These are phyloP conservation scores for Epizoanthus stellaris DNA, from an alignment of 92 coral and sea anemone species.

Conservation along the genomic window DNA sequence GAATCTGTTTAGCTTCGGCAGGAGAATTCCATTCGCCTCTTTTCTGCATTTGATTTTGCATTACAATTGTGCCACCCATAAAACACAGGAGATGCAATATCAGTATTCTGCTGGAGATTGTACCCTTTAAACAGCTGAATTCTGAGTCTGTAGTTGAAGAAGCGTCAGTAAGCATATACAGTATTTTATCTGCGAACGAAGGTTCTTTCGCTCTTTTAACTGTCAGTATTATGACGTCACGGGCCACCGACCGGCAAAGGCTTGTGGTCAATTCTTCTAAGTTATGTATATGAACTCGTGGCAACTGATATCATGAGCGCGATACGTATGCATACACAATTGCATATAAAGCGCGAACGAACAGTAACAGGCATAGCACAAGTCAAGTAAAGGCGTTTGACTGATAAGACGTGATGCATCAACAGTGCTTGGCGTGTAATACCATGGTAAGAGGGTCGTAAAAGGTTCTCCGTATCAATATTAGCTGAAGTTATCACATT, in stretches of 20 bases:
- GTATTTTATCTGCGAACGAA: neutral
- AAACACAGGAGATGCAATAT: neutral
- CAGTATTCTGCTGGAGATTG: neutral
- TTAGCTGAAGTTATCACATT: neutral
- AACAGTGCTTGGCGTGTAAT: conserved; percentile 40
- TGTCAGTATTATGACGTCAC: conserved; percentile 38
- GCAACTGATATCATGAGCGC: neutral
- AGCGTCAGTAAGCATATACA: neutral
- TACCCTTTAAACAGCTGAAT: neutral
- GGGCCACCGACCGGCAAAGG: conserved; percentile 21
- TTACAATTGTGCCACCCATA: neutral
- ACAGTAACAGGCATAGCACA: neutral
- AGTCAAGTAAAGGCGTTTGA: conserved; percentile 3
- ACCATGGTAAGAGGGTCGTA: conserved; percentile 26
- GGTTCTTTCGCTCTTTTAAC: too few relatives aligned
- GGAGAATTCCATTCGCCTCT: conserved; percentile 14
- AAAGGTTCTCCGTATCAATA: neutral
- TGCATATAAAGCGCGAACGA: neutral
- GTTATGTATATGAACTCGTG: conserved; percentile 27
- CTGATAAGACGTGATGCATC: neutral
- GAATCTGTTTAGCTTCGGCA: neutral
- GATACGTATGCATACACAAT: neutral
- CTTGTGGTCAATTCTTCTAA: conserved; percentile 40
- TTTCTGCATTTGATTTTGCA: neutral
- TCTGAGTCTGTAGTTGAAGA: neutral